A percentile compares a stretch with the other conserved stretches of the same genome.
phyloP scores from a whole-genome alignment of 1,140 invertebrate genomes.

The Triops longicaudatus region DNA sequence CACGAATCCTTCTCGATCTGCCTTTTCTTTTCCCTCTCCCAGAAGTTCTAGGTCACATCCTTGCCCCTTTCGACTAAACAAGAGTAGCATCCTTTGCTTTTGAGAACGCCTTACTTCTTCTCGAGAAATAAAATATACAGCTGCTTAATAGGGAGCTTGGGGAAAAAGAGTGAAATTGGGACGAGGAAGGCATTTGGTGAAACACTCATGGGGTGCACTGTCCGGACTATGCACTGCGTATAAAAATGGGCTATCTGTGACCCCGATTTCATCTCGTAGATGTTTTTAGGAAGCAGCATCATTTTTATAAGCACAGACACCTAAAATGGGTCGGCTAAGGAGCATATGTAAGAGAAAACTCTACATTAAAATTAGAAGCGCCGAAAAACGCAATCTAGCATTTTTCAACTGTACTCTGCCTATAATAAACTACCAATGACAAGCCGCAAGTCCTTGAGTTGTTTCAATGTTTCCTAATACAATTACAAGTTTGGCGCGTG shows the following conservation, averaged over 20 bases:
- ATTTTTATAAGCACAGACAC: not conserved
- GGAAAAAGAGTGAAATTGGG: slow-evolving; percentile 1
- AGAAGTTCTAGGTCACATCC: not conserved
- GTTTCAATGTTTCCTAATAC: not conserved
- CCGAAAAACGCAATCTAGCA: too few relatives aligned
- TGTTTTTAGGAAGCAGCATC: not conserved
- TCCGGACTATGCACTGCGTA: not conserved
- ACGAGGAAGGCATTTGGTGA: not conserved
- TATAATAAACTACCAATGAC: too few relatives aligned
- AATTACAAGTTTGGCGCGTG: not conserved
- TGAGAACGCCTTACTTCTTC: not conserved
- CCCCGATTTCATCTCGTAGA: not conserved
- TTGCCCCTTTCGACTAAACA: not conserved
- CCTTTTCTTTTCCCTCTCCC: not conserved
- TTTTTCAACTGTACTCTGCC: too few relatives aligned
- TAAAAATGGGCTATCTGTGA: not conserved
- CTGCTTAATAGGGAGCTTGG: not conserved
- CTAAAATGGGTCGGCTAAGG: not conserved
- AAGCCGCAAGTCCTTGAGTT: too few relatives aligned
- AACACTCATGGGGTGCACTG: not conserved
- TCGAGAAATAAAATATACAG: not conserved
- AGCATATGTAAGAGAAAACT: not conserved
- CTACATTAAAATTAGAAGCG: not conserved
- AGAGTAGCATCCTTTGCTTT: not conserved
- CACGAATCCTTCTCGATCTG: not conserved